These are phyloP conservation scores for Myotis lucifugus DNA, from an alignment of 2,113 vertebrate species.

Conservation along the genomic window DNA sequence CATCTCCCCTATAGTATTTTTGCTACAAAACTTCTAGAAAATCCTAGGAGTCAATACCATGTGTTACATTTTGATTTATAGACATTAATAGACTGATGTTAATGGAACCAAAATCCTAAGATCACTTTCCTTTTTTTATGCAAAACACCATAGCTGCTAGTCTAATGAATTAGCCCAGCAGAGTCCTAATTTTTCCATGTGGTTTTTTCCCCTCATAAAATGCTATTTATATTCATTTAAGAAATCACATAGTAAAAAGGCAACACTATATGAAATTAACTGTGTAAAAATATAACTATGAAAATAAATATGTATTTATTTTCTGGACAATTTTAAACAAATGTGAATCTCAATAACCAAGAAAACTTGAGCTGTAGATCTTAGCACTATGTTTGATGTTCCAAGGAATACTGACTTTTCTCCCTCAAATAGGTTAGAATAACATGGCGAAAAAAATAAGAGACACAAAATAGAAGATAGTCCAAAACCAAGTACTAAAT, in stretches of 20 bases:
- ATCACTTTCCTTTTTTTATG: constrained; percentile 44
- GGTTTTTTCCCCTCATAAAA: neutral
- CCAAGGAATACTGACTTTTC: neutral
- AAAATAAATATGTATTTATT: constrained; percentile 54
- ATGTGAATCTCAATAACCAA: neutral
- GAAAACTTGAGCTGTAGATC: neutral
- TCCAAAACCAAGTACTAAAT: neutral
- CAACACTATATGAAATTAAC: constrained; percentile 37
- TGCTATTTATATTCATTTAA: constrained; percentile 66
- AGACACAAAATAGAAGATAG: neutral
- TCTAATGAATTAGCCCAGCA: constrained; percentile 50
- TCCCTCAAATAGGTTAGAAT: neutral
- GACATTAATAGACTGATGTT: constrained; percentile 25
- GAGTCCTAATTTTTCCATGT: constrained; percentile 47
- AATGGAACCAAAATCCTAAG: constrained; percentile 47
- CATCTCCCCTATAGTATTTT: neutral
- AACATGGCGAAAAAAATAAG: neutral
- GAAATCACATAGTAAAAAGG: constrained; percentile 54
- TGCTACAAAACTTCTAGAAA: neutral
- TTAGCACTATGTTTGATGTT: neutral
- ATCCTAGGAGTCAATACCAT: neutral
- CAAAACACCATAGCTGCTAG: constrained; percentile 48
- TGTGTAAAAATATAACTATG: constrained; percentile 45
- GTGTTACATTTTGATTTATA: constrained; percentile 23
- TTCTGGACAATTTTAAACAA: constrained; percentile 22